Evolutionary conservation across 2,888 invertebrate species (phyloP).

Genomic region (Branchellion lobata): DNA sequence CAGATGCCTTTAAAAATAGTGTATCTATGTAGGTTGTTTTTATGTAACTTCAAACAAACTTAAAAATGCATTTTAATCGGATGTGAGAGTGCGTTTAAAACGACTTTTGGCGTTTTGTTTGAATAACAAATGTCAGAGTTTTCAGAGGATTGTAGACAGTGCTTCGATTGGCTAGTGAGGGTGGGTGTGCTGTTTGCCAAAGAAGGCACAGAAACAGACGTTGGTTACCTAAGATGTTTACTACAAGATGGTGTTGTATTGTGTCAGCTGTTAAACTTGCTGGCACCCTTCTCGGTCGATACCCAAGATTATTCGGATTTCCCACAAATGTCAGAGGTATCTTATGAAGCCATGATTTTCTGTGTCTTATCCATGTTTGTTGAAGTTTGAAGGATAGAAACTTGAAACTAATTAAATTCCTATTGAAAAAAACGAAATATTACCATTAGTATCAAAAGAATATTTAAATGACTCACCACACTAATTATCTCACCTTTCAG

Average conservation of each 20-base stretch:
- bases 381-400: too few relatives aligned
- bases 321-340: conserved; percentile 94
- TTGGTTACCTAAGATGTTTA: conserved; percentile 77
- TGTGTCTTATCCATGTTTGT: too few relatives aligned
- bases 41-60: not conserved
- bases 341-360: too few relatives aligned
- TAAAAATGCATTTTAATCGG: not conserved
- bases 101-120: not conserved
- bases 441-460: too few relatives aligned
- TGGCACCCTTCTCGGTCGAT: conserved; percentile 83
- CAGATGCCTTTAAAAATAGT: not conserved
- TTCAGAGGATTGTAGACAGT: conserved; percentile 75
- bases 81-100: not conserved
- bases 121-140: conserved; percentile 50
- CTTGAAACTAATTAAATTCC: too few relatives aligned
- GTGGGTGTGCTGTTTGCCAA: conserved; percentile 80
- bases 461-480: too few relatives aligned
- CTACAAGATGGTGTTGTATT: conserved; percentile 87
- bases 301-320: conserved; percentile 89
- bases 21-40: not conserved
- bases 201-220: conserved; percentile 75
- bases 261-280: conserved; percentile 83
- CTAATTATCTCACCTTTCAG: conserved; percentile 66
- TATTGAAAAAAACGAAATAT: too few relatives aligned
- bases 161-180: conserved; percentile 84